phyloP scores from a whole-genome alignment of 92 coral and sea anemone genomes.

The Blastomussa wellsi region DNA sequence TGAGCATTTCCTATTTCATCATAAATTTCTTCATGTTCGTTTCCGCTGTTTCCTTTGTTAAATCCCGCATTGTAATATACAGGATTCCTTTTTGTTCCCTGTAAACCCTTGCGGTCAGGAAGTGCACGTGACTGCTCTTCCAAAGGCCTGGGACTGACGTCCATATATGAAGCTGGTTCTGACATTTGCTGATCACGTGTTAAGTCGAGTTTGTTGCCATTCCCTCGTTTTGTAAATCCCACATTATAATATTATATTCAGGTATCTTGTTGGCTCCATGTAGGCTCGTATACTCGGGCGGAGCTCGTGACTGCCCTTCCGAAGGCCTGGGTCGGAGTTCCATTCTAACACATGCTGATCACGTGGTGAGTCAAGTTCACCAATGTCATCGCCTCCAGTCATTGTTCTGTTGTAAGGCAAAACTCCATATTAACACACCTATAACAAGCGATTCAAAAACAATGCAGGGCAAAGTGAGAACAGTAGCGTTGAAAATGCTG shows the following conservation, averaged over 20 bases:
- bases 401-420: not conserved
- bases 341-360: not conserved
- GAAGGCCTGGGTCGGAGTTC: constrained; percentile 1
- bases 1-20: not conserved
- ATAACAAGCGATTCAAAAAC: not conserved
- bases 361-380: not conserved
- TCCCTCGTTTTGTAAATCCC: not conserved
- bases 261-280: not conserved
- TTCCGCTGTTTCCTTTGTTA: not conserved
- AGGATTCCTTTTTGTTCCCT: not conserved
- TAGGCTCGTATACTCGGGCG: not conserved
- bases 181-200: not conserved
- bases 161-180: constrained; percentile 8
- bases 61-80: not conserved
- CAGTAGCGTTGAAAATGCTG: not conserved
- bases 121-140: not conserved
- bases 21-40: not conserved
- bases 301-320: not conserved
- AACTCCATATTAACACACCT: not conserved
- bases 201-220: not conserved
- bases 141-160: not conserved
- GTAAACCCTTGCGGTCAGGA: not conserved
- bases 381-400: not conserved
- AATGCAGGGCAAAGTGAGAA: not conserved
- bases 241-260: not conserved